These are phyloP conservation scores for Grammomys dolichurus DNA, from an alignment of 2,113 vertebrate genomes.

Conservation along the genomic window DNA sequence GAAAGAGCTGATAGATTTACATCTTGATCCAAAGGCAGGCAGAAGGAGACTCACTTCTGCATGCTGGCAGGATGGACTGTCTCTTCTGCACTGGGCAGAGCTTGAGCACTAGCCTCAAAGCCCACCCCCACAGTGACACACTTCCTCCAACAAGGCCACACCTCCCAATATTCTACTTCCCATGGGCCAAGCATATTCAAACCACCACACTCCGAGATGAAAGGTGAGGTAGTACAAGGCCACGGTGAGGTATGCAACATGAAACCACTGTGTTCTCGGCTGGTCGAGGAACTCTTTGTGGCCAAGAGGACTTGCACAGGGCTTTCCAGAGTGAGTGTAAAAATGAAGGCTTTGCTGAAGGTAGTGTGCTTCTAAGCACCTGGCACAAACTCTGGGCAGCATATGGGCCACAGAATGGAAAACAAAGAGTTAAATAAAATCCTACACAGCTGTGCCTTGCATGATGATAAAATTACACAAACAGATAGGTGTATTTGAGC, in stretches of 20 bases:
- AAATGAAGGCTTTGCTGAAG: background rate
- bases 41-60: too few relatives aligned
- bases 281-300: background rate
- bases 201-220: too few relatives aligned
- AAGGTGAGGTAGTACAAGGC: background rate
- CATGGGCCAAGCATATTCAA: too few relatives aligned
- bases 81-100: too few relatives aligned
- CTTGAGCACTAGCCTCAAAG: too few relatives aligned
- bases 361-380: background rate
- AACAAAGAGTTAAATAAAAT: conserved; percentile 36
- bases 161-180: too few relatives aligned
- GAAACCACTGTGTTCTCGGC: rapidly evolving
- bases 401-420: background rate
- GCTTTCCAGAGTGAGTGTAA: background rate
- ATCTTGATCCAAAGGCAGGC: too few relatives aligned
- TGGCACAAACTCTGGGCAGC: background rate
- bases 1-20: too few relatives aligned
- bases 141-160: too few relatives aligned
- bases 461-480: conserved; percentile 59
- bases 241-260: background rate
- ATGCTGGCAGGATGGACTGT: too few relatives aligned
- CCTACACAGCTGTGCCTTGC: conserved; percentile 4
- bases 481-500: conserved; percentile 2
- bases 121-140: too few relatives aligned
- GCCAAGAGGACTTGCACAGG: background rate